Evolutionary conservation across 2,113 vertebrate genomes (phyloP).

Genomic region (Cyanistes caeruleus): DNA sequence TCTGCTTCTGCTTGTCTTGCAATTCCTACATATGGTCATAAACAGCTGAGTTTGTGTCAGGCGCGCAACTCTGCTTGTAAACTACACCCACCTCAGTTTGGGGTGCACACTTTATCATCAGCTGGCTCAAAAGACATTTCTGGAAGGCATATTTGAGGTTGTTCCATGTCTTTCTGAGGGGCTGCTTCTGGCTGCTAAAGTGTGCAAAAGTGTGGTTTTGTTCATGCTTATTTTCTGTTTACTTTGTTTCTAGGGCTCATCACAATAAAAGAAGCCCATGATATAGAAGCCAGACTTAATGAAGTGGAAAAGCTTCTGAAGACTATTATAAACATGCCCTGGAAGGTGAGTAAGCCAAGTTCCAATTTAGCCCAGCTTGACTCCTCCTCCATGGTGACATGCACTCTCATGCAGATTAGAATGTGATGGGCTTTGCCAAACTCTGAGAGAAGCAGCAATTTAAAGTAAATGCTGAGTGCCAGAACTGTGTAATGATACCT

Average conservation of each 20-base stretch:
- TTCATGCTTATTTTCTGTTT: background rate
- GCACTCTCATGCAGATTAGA: background rate
- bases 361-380: background rate
- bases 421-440: background rate
- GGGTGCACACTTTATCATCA: background rate
- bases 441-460: background rate
- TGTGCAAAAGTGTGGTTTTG: background rate
- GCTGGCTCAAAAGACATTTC: background rate
- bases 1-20: slow-evolving; percentile 34
- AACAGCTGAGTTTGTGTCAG: slow-evolving; percentile 29
- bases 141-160: background rate
- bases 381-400: background rate
- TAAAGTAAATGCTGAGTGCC: background rate
- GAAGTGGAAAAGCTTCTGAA: slow-evolving; percentile 94
- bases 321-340: slow-evolving; percentile 90
- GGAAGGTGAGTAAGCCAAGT: slow-evolving; percentile 81
- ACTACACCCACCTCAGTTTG: background rate
- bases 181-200: background rate
- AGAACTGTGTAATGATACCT: background rate
- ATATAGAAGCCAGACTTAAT: slow-evolving; percentile 93
- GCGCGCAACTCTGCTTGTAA: background rate
- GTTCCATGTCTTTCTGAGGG: background rate
- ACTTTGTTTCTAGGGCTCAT: slow-evolving; percentile 82
- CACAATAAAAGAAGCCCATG: slow-evolving; percentile 91
- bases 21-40: background rate